phyloP scores from a whole-genome alignment of 2,888 invertebrate species.

The Agrochola lychnidis region DNA sequence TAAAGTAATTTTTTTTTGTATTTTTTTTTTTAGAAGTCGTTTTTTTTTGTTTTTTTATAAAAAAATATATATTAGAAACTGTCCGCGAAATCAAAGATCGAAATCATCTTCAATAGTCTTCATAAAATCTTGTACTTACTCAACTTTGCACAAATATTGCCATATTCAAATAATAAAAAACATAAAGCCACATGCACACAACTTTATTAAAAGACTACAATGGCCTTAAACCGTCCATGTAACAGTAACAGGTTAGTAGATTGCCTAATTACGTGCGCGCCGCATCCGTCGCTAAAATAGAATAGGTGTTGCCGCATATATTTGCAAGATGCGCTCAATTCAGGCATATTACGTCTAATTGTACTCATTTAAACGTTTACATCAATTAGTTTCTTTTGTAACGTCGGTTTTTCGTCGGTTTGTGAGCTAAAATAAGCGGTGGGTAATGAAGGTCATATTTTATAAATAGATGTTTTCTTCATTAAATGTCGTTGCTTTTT shows the following conservation, averaged over 20 bases:
- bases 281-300: conserved; percentile 65
- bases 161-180: background rate
- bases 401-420: conserved; percentile 40
- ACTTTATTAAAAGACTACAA: conserved; percentile 27
- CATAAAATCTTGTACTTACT: too few species aligned
- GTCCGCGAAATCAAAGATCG: too few species aligned
- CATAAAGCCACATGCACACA: background rate
- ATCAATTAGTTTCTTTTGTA: conserved; percentile 67
- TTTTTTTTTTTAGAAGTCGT: too few species aligned
- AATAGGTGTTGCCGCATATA: conserved; percentile 59
- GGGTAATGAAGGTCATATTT: conserved; percentile 9
- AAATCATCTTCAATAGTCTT: too few species aligned
- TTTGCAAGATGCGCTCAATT: conserved; percentile 65
- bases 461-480: conserved; percentile 25
- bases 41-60: too few species aligned
- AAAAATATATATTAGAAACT: too few species aligned
- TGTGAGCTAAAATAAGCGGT: conserved; percentile 6
- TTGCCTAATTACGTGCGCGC: conserved; percentile 60
- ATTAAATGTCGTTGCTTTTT: conserved; percentile 12
- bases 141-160: too few species aligned
- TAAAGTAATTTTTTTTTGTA: too few species aligned
- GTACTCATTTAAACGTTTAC: conserved; percentile 68
- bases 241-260: conserved; percentile 57
- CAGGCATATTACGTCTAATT: conserved; percentile 75
- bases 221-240: conserved; percentile 55